Evolutionary conservation across 2,113 vertebrate species (phyloP).

Genomic region (Noctilio leporinus): DNA sequence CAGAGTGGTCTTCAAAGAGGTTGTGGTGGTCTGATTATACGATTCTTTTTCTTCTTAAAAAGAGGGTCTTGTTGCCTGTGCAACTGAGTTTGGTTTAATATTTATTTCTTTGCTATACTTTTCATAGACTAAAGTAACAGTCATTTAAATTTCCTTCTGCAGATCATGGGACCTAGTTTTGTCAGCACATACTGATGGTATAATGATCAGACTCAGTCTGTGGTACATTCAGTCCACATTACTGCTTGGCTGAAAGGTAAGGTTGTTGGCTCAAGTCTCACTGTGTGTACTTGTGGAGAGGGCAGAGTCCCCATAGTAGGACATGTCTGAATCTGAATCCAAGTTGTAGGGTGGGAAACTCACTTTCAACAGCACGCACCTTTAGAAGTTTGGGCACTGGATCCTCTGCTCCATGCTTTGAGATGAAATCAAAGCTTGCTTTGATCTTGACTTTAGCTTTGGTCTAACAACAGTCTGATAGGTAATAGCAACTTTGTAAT

Average conservation of each 20-base stretch:
- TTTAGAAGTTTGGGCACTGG: not conserved
- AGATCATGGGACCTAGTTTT: not conserved
- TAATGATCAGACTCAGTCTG: not conserved
- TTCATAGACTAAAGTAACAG: not conserved
- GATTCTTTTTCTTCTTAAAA: not conserved
- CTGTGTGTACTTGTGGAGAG: not conserved
- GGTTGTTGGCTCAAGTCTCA: not conserved
- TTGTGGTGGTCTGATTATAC: not conserved
- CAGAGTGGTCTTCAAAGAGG: not conserved
- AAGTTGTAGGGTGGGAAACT: not conserved
- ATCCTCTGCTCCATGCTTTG: not conserved
- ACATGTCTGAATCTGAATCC: not conserved
- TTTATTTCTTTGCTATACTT: not conserved
- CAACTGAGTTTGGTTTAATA: not conserved
- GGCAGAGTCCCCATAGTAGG: not conserved
- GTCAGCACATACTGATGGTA: not conserved
- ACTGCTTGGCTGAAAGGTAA: not conserved
- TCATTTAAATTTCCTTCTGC: not conserved
- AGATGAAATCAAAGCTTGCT: slow-evolving; percentile 25
- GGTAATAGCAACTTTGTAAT: not conserved
- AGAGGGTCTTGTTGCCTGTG: not conserved
- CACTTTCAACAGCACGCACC: not conserved
- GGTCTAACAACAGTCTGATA: not conserved
- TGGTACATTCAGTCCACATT: not conserved
- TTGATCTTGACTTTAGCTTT: not conserved